Conservation (phyloP, 2,888 invertebrate species). For the Acanthosepion pharaonis region DNA sequence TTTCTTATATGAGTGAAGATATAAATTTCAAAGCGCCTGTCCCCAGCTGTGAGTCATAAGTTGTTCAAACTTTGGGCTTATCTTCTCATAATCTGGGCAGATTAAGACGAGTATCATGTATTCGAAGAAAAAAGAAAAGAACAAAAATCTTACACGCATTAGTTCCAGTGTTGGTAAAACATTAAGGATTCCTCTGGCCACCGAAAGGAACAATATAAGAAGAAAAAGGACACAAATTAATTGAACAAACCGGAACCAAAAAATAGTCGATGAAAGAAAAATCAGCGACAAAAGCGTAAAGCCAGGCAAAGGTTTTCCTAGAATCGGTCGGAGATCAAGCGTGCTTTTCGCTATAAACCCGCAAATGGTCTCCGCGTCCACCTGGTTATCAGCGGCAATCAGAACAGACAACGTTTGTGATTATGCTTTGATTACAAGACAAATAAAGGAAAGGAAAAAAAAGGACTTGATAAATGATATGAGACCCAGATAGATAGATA, state of each 20-base stretch:
- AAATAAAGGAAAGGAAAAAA: not conserved
- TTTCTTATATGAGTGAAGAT: not conserved
- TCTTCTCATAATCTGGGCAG: not conserved
- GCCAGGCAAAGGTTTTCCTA: too few species aligned
- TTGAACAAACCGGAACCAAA: too few species aligned
- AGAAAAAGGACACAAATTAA: too few species aligned
- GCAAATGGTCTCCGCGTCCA: too few species aligned
- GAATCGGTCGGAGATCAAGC: too few species aligned
- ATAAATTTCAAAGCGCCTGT: not conserved
- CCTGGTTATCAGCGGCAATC: too few species aligned
- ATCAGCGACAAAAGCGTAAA: too few species aligned
- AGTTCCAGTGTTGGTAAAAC: too few species aligned
- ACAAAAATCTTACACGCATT: not conserved
- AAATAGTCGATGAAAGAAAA: too few species aligned
- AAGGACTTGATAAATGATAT: not conserved
- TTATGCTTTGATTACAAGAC: not conserved
- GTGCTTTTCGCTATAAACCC: too few species aligned
- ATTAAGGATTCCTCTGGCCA: too few species aligned
- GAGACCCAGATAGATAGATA: not conserved
- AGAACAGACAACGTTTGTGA: not conserved
- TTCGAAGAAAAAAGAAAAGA: not conserved
- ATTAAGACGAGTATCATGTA: not conserved
- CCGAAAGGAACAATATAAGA: too few species aligned
- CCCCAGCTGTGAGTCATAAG: not conserved
- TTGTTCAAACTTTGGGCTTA: not conserved